Conservation (phyloP, 2,888 invertebrate genomes). For the Dascillus cervinus region DNA sequence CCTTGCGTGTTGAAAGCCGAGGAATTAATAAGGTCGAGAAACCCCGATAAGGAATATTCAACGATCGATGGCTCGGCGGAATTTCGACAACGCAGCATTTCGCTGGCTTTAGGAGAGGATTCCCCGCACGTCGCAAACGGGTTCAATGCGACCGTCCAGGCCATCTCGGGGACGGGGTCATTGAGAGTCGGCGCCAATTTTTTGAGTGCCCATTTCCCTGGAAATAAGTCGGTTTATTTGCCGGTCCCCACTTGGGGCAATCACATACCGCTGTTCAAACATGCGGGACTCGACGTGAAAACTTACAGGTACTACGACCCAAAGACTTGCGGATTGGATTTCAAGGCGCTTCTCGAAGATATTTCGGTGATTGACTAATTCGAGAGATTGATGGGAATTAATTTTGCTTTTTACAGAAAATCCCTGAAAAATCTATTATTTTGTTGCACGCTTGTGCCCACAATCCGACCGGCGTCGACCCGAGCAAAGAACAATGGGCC, state of each 20-base stretch:
- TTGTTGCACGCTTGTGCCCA: slow-evolving; percentile 96
- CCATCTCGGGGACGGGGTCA: slow-evolving; percentile 96
- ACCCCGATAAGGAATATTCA: slow-evolving; percentile 90
- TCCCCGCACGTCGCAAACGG: slow-evolving; percentile 61
- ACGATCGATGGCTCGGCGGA: slow-evolving; percentile 81
- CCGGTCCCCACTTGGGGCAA: slow-evolving; percentile 98
- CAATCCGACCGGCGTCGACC: slow-evolving; percentile 96
- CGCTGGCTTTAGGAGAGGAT: slow-evolving; percentile 80
- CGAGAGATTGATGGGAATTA: not conserved
- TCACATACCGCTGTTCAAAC: slow-evolving; percentile 90
- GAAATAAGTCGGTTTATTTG: slow-evolving; percentile 75
- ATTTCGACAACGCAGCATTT: slow-evolving; percentile 77
- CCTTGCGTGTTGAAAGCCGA: slow-evolving; percentile 87
- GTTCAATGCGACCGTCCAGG: slow-evolving; percentile 67
- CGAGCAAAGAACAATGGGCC: slow-evolving; percentile 80
- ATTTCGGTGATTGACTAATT: slow-evolving; percentile 55
- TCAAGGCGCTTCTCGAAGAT: slow-evolving; percentile 82
- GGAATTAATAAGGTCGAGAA: slow-evolving; percentile 56
- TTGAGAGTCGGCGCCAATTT: slow-evolving; percentile 89
- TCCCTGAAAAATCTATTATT: slow-evolving; percentile 83
- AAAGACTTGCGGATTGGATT: slow-evolving; percentile 88
- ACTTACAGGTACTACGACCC: slow-evolving; percentile 92
- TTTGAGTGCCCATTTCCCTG: slow-evolving; percentile 70
- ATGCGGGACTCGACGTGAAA: slow-evolving; percentile 76
- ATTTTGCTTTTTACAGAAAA: slow-evolving; percentile 58